Percentiles rank a stretch among this genome's conserved stretches.
Conservation (phyloP, 2,113 vertebrate species). For the Chamaetylas fuelleborni region DNA sequence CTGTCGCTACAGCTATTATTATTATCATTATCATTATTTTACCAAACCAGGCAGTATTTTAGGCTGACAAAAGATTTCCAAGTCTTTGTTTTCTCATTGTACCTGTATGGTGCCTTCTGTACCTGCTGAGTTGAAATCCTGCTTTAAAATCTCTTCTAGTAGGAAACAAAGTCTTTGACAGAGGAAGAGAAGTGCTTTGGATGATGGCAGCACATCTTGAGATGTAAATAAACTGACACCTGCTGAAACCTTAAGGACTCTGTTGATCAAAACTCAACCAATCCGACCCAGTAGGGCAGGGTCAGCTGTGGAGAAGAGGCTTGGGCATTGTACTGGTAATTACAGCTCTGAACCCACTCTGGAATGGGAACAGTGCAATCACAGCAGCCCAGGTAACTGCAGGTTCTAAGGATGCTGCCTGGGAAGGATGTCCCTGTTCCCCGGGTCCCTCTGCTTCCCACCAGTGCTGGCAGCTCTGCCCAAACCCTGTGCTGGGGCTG, state of each 20-base stretch:
- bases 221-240: not conserved
- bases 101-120: slow-evolving; percentile 19
- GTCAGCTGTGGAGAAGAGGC: not conserved
- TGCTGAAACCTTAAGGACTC: not conserved
- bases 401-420: not conserved
- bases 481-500: not conserved
- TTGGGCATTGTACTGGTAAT: fast-evolving
- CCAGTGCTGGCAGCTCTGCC: fast-evolving
- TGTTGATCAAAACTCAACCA: not conserved
- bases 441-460: not conserved
- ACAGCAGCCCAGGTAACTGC: not conserved
- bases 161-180: slow-evolving; percentile 37
- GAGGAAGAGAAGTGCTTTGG: not conserved
- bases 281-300: not conserved
- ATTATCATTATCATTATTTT: slow-evolving; percentile 71
- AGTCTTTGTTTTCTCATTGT: slow-evolving; percentile 65
- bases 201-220: not conserved
- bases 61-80: slow-evolving; percentile 60
- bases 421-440: not conserved
- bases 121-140: slow-evolving; percentile 48
- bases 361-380: fast-evolving
- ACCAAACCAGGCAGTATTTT: slow-evolving; percentile 66
- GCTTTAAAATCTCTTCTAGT: slow-evolving; percentile 41
- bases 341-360: not conserved
- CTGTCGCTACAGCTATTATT: not conserved